Conservation (phyloP, 2,797 vertebrate genomes). For the Phylloscopus collybita region DNA sequence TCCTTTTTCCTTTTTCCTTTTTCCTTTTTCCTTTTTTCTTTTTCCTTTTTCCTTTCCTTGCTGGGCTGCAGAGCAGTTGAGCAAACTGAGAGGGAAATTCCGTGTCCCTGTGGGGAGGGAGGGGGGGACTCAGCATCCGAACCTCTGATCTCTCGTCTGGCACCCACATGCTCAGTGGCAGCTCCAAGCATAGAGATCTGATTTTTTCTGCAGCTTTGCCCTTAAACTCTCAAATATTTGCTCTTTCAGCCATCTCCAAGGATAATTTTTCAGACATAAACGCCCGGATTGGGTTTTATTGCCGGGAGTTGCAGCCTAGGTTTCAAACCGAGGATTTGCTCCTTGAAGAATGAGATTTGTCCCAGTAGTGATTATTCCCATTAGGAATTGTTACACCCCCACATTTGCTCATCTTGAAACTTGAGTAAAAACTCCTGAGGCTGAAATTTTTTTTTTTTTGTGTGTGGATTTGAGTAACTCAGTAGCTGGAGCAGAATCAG, state of each 20-base stretch:
- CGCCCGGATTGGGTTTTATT: slow-evolving; percentile 17
- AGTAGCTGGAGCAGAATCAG: background rate
- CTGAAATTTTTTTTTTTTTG: background rate
- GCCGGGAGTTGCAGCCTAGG: background rate
- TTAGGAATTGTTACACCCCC: background rate
- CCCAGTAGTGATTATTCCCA: background rate
- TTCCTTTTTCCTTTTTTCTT: too few relatives aligned
- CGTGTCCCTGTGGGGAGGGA: background rate
- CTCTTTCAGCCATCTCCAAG: background rate
- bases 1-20: too few relatives aligned
- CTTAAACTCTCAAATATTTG: background rate
- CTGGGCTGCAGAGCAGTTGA: background rate
- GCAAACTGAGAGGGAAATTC: background rate
- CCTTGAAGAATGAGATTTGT: background rate
- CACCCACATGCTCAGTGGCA: slow-evolving; percentile 26
- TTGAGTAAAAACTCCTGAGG: background rate
- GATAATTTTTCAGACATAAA: slow-evolving; percentile 43
- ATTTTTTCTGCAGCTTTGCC: slow-evolving; percentile 53
- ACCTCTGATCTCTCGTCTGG: background rate
- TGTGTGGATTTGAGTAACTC: background rate
- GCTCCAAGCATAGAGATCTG: slow-evolving; percentile 10
- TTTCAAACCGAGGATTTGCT: background rate
- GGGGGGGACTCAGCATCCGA: background rate
- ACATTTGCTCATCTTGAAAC: background rate
- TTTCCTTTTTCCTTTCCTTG: background rate